phyloP scores from a whole-genome alignment of 2,888 invertebrate species.

The Cotesia congregata region DNA sequence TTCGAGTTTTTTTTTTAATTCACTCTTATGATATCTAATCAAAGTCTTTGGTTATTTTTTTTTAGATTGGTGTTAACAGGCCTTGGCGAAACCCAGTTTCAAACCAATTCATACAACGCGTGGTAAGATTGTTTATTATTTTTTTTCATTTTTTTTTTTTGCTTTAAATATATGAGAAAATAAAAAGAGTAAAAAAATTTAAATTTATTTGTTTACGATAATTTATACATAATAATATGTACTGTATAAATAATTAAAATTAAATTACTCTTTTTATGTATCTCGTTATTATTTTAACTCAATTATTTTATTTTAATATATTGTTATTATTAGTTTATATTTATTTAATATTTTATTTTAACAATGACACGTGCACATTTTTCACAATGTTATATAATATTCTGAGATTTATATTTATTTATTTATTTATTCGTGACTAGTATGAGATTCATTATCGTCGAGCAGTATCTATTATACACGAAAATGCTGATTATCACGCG shows the following conservation, averaged over 20 bases:
- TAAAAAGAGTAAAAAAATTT: slow-evolving; percentile 1
- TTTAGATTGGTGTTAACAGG: slow-evolving; percentile 36
- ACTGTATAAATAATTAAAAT: background rate
- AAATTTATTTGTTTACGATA: background rate
- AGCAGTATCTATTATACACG: background rate
- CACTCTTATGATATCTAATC: slow-evolving; percentile 16
- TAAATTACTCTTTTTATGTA: slow-evolving; percentile 1
- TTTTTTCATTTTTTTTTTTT: background rate
- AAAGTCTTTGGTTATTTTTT: slow-evolving; percentile 32
- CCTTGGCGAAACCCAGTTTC: slow-evolving; percentile 30
- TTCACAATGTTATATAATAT: slow-evolving; percentile 8
- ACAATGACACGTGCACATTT: slow-evolving; percentile 26
- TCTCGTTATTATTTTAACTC: background rate
- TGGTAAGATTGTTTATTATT: slow-evolving; percentile 2
- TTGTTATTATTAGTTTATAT: background rate
- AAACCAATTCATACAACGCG: slow-evolving; percentile 25
- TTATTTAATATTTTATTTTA: slow-evolving; percentile 29
- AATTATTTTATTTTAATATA: background rate
- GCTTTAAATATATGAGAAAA: slow-evolving; percentile 15
- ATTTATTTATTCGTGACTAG: slow-evolving; percentile 2
- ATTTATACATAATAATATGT: background rate
- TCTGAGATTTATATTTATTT: slow-evolving; percentile 12
- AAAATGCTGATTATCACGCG: slow-evolving; percentile 16
- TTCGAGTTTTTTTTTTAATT: background rate
- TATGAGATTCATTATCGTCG: background rate